Conservation (phyloP, 1,140 invertebrate genomes). For the Apis laboriosa region DNA sequence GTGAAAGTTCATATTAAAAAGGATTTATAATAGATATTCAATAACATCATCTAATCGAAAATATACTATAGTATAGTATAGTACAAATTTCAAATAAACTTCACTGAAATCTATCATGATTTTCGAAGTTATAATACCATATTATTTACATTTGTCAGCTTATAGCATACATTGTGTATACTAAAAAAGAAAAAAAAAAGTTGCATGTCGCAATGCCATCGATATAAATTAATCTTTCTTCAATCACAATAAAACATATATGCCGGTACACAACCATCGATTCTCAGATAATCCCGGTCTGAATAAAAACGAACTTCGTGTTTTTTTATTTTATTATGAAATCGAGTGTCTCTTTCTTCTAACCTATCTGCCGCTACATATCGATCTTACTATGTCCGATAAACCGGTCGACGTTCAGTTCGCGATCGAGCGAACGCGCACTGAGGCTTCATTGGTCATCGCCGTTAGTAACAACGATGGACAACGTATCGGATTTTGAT, state of each 20-base stretch:
- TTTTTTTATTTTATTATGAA: constrained; percentile 30
- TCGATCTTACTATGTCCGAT: constrained; percentile 23
- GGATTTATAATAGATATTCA: no score
- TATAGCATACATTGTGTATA: no score
- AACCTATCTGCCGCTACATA: constrained; percentile 1
- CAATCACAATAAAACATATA: not conserved
- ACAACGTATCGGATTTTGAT: constrained; percentile 62
- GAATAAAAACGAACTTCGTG: not conserved
- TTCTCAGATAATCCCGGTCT: not conserved
- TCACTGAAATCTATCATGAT: no score
- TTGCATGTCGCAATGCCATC: not conserved
- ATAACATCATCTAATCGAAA: no score
- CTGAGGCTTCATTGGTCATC: constrained; percentile 17
- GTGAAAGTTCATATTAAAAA: no score
- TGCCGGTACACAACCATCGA: not conserved
- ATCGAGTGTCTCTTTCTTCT: constrained; percentile 17
- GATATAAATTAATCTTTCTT: not conserved
- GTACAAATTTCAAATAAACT: no score
- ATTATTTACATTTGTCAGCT: no score
- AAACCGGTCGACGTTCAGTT: constrained; percentile 16
- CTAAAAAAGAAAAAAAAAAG: not conserved
- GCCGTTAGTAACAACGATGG: not conserved
- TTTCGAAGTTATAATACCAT: no score
- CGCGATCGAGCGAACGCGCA: constrained; percentile 31
- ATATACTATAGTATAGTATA: no score